Evolutionary conservation across 2,113 vertebrate species (phyloP).

Genomic region (Oceanites oceanicus): DNA sequence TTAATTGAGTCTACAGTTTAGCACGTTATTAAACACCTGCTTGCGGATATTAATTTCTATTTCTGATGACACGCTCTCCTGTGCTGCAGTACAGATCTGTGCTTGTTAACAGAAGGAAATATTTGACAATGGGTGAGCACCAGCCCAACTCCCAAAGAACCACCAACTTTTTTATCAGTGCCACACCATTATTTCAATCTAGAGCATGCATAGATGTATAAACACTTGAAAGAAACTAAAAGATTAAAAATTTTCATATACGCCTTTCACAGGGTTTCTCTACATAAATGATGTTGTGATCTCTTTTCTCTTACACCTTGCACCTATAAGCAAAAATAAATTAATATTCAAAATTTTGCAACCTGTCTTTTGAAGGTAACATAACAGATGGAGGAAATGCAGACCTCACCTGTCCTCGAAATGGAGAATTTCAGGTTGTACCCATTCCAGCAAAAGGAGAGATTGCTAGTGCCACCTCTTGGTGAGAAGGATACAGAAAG

Average conservation of each 20-base stretch:
- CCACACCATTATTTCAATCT: not conserved
- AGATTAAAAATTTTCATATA: not conserved
- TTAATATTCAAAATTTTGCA: not conserved
- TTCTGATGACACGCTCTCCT: not conserved
- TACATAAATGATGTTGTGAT: not conserved
- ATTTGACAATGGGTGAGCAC: not conserved
- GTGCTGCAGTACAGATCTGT: not conserved
- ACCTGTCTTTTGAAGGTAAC: not conserved
- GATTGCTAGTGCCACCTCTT: conserved; percentile 66
- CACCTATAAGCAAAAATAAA: not conserved
- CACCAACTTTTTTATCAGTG: not conserved
- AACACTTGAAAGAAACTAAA: not conserved
- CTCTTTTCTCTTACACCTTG: not conserved
- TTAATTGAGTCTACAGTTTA: conserved; percentile 33
- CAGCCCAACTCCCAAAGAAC: not conserved
- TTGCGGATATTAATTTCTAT: not conserved
- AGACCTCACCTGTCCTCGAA: not conserved
- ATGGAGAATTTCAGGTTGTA: not conserved
- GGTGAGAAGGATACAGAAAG: conserved; percentile 13
- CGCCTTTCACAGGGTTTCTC: not conserved
- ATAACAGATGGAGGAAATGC: not conserved
- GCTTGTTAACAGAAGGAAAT: not conserved
- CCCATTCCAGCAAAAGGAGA: not conserved
- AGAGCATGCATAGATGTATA: not conserved
- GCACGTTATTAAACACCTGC: conserved; percentile 15